A percentile compares a stretch with the other conserved stretches of the same genome.
Conservation (phyloP, 1,140 invertebrate genomes). For the Drosophila ironensis region DNA sequence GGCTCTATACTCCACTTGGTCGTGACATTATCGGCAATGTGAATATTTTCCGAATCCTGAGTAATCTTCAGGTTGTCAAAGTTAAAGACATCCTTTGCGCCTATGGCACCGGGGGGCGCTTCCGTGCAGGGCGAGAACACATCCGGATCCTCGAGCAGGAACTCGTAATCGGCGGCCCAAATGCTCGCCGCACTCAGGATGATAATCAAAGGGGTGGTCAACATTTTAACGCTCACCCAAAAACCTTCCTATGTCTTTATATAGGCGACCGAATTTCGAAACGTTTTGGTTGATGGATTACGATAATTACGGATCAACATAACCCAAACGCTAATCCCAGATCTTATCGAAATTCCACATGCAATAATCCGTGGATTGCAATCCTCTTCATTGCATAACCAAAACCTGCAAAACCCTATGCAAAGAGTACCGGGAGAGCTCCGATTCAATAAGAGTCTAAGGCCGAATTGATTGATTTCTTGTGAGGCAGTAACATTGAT, state of each 20-base stretch:
- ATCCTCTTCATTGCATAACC: neutral
- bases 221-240: slow-evolving; percentile 25
- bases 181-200: neutral
- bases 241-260: neutral
- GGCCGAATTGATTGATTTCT: neutral
- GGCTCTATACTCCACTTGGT: slow-evolving; percentile 42
- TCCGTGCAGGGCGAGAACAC: slow-evolving; percentile 37
- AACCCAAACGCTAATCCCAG: slow-evolving; percentile 20
- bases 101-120: slow-evolving; percentile 9
- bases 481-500: slow-evolving; percentile 17
- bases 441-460: neutral
- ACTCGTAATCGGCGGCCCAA: slow-evolving; percentile 31
- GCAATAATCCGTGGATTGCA: neutral
- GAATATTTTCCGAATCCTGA: slow-evolving; percentile 19
- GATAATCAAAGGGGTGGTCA: slow-evolving; percentile 15
- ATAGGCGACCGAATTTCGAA: neutral
- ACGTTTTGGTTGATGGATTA: no score
- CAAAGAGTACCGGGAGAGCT: neutral
- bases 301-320: slow-evolving; percentile 31
- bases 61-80: neutral
- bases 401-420: neutral
- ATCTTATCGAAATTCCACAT: slow-evolving; percentile 7
- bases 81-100: slow-evolving; percentile 8
- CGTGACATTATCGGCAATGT: slow-evolving; percentile 18
- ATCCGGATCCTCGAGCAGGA: slow-evolving; percentile 47